These are phyloP conservation scores for Centropyge bicolor DNA, from an alignment of 2,797 vertebrate genomes.

Conservation along the genomic window DNA sequence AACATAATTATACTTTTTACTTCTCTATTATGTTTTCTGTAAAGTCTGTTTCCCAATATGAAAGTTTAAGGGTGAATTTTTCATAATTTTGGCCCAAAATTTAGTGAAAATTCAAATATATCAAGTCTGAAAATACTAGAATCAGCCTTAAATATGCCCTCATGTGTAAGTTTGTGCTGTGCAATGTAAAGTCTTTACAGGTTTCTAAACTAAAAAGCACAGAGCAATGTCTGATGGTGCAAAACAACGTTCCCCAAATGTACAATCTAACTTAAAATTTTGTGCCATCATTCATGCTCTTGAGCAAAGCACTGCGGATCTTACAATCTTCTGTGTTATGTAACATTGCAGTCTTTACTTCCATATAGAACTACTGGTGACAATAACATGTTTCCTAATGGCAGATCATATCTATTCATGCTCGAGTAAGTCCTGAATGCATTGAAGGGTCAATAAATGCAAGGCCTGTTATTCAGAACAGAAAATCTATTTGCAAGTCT, in stretches of 20 bases:
- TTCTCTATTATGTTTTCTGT: no score
- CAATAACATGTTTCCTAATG: background rate
- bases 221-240: background rate
- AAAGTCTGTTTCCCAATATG: background rate
- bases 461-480: background rate
- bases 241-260: background rate
- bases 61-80: background rate
- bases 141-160: background rate
- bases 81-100: background rate
- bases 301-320: background rate
- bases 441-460: conserved; percentile 21
- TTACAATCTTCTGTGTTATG: background rate
- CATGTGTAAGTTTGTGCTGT: background rate
- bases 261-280: background rate
- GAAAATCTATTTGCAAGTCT: background rate
- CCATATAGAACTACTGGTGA: no score
- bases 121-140: background rate
- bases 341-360: background rate
- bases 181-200: background rate
- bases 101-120: background rate
- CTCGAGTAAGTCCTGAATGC: background rate
- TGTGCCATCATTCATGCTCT: background rate
- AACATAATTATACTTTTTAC: no score
- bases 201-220: background rate
- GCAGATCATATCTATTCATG: background rate